phyloP scores from a whole-genome alignment of 2,113 vertebrate species.

The Oxyruncus cristatus region DNA sequence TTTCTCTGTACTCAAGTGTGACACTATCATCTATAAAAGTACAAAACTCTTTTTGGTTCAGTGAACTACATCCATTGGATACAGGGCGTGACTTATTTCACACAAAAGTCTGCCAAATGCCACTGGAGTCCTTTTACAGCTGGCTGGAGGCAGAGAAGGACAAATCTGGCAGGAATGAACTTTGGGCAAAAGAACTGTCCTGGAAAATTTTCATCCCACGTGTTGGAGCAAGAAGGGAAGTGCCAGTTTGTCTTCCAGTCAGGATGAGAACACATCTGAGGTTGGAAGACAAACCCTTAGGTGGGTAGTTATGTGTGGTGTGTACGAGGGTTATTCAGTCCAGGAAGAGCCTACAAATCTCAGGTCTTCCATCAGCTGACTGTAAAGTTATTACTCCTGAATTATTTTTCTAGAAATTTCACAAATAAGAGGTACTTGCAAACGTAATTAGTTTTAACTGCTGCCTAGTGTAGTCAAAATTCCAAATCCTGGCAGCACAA shows the following conservation, averaged over 20 bases:
- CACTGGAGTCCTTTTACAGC: not conserved
- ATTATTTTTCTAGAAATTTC: not conserved
- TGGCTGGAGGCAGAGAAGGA: not conserved
- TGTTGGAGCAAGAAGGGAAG: not conserved
- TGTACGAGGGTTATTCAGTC: not conserved
- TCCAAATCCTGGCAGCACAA: not conserved
- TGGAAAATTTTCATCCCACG: not conserved
- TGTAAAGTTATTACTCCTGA: not conserved
- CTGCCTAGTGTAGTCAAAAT: not conserved
- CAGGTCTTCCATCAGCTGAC: not conserved
- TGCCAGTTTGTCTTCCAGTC: not conserved
- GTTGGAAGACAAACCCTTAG: not conserved
- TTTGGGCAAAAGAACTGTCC: not conserved
- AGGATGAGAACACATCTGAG: not conserved
- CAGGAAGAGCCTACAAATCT: not conserved
- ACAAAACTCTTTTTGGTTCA: not conserved
- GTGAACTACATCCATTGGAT: not conserved
- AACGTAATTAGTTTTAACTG: not conserved
- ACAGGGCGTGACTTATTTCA: not conserved
- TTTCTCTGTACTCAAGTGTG: not conserved
- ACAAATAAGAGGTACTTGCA: not conserved
- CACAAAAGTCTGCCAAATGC: constrained; percentile 4
- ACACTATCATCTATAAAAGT: not conserved
- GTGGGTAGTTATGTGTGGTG: not conserved
- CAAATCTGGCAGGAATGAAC: not conserved